Percentiles rank a stretch among this genome's conserved stretches.
Conservation (phyloP, 2,113 vertebrate species). For the Syrmaticus mikado region DNA sequence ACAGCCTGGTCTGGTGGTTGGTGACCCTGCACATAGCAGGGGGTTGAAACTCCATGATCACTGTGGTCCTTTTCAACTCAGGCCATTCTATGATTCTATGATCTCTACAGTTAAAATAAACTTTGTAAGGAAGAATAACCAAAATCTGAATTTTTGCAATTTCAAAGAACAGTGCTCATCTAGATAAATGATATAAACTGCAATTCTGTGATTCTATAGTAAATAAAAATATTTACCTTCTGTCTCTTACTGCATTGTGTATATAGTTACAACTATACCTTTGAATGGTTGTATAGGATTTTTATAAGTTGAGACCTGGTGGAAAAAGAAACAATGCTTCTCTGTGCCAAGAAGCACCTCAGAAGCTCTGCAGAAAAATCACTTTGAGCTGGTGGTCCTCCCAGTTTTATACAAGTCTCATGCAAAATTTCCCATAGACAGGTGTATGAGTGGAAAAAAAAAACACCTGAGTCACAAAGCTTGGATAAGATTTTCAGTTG, state of each 20-base stretch:
- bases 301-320: not conserved
- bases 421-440: not conserved
- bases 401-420: not conserved
- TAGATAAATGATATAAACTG: not conserved
- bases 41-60: too few relatives aligned
- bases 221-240: constrained; percentile 27
- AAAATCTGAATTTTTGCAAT: not conserved
- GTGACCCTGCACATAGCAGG: too few relatives aligned
- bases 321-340: not conserved
- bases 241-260: not conserved
- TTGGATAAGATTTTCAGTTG: not conserved
- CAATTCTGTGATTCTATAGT: not conserved
- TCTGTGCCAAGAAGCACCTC: not conserved
- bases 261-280: not conserved
- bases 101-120: not conserved
- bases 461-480: not conserved
- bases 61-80: too few relatives aligned
- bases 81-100: too few relatives aligned
- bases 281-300: not conserved
- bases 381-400: not conserved
- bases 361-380: not conserved
- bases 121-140: not conserved
- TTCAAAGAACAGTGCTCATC: not conserved
- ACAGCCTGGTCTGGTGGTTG: too few relatives aligned
- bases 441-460: not conserved